These are phyloP conservation scores for Diorhabda elongata DNA, from an alignment of 1,140 invertebrate species.

Conservation along the genomic window DNA sequence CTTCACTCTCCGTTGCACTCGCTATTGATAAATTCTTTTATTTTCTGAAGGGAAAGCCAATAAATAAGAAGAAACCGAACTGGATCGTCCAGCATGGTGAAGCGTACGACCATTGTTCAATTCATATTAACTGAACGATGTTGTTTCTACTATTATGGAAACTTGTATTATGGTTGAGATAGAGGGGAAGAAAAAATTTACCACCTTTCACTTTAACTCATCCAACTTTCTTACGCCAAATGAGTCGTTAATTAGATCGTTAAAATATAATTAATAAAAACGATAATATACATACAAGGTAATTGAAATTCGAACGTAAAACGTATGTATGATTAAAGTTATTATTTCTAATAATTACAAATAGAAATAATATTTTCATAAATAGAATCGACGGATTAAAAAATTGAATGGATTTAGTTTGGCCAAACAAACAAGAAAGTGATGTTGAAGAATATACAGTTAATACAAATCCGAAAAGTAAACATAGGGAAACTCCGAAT, in stretches of 20 bases:
- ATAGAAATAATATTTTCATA: too few relatives aligned
- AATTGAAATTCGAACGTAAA: too few relatives aligned
- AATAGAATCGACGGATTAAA: too few relatives aligned
- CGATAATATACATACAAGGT: too few relatives aligned
- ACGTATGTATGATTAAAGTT: too few relatives aligned
- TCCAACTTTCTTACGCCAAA: too few relatives aligned
- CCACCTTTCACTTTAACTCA: too few relatives aligned
- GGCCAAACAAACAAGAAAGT: constrained; percentile 7
- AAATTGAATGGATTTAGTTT: too few relatives aligned
- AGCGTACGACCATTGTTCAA: constrained; percentile 42
- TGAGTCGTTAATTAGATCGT: too few relatives aligned
- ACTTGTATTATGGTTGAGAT: constrained; percentile 10
- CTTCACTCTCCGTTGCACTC: constrained; percentile 31
- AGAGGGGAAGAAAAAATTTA: too few relatives aligned
- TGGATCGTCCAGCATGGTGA: constrained; percentile 36
- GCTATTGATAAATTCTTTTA: constrained; percentile 42
- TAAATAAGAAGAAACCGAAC: constrained; percentile 37
- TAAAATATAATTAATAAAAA: too few relatives aligned
- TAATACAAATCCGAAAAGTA: constrained; percentile 14
- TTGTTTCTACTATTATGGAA: constrained; percentile 35
- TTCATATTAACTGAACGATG: constrained; percentile 41
- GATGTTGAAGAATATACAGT: constrained; percentile 9
- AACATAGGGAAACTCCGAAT: constrained; percentile 9
- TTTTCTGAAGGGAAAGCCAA: constrained; percentile 37
- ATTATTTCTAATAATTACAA: too few relatives aligned